These are phyloP conservation scores for Oceanodroma leucorhoa DNA, from an alignment of 2,797 vertebrate genomes.

Conservation along the genomic window DNA sequence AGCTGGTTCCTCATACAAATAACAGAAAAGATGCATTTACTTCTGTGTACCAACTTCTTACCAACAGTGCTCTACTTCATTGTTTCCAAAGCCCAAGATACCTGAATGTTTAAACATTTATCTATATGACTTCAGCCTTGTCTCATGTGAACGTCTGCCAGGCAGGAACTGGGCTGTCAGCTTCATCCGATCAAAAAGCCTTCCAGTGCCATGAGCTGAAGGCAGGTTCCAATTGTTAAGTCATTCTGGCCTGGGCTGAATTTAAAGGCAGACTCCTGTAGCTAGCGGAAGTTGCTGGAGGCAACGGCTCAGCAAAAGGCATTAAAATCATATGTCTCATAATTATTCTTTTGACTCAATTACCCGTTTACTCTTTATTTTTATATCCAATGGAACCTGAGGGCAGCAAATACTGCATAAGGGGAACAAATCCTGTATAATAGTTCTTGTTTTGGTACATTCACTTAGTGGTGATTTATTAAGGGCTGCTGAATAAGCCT, in stretches of 20 bases:
- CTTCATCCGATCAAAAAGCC: constrained; percentile 70
- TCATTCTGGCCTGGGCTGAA: constrained; percentile 72
- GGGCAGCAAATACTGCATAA: constrained; percentile 61
- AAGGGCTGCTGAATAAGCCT: constrained; percentile 79
- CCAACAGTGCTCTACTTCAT: neutral
- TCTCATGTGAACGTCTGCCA: constrained; percentile 62
- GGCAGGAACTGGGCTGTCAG: constrained; percentile 74
- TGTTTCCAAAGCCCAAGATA: constrained; percentile 37
- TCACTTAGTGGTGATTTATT: constrained; percentile 81
- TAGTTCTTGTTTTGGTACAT: constrained; percentile 76
- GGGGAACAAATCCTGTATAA: constrained; percentile 70
- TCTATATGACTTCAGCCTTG: constrained; percentile 56
- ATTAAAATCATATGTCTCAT: constrained; percentile 68
- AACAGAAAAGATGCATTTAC: constrained; percentile 10
- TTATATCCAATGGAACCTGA: constrained; percentile 57
- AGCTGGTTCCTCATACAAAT: neutral
- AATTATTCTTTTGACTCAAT: constrained; percentile 69
- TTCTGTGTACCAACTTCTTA: constrained; percentile 7
- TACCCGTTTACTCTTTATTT: constrained; percentile 68
- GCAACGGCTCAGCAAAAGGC: constrained; percentile 58
- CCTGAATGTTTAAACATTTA: constrained; percentile 70
- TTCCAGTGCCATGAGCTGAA: constrained; percentile 66
- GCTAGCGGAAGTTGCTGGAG: constrained; percentile 66
- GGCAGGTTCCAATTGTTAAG: constrained; percentile 77
- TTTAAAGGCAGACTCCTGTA: constrained; percentile 75